Evolutionary conservation across 2,888 invertebrate species (phyloP).

Genomic region (Andrena flavipes): DNA sequence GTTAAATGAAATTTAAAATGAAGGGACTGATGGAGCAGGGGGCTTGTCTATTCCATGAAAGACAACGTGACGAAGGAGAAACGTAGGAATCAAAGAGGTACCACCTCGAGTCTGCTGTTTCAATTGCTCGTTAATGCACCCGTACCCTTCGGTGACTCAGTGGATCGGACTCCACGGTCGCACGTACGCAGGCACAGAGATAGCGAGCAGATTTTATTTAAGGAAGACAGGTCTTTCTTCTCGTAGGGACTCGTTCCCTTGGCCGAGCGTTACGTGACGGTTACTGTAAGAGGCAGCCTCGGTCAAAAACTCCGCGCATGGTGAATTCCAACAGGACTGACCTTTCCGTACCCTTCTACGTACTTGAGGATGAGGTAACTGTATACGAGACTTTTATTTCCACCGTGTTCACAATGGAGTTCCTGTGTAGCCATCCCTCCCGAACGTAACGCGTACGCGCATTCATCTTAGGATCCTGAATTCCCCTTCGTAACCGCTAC

Average conservation of each 20-base stretch:
- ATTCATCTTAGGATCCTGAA: slow-evolving; percentile 28
- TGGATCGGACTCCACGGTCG: slow-evolving; percentile 33
- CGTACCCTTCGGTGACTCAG: slow-evolving; percentile 40
- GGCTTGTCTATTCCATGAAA: neutral
- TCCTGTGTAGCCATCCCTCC: slow-evolving; percentile 22
- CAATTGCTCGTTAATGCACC: slow-evolving; percentile 41
- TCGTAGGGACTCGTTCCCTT: slow-evolving; percentile 44
- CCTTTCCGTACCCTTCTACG: slow-evolving; percentile 56
- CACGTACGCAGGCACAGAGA: slow-evolving; percentile 28
- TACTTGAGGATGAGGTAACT: slow-evolving; percentile 53
- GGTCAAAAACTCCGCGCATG: slow-evolving; percentile 44
- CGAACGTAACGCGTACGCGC: slow-evolving; percentile 8
- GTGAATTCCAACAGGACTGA: slow-evolving; percentile 56
- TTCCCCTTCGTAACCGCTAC: slow-evolving; percentile 9
- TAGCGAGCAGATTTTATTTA: slow-evolving; percentile 54
- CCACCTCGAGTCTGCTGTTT: neutral
- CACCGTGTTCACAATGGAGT: slow-evolving; percentile 52
- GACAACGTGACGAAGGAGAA: neutral
- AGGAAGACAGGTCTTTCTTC: slow-evolving; percentile 55
- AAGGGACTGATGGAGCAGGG: neutral
- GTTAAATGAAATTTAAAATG: neutral
- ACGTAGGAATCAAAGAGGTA: neutral
- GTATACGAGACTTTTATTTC: slow-evolving; percentile 54
- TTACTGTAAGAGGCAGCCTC: slow-evolving; percentile 35
- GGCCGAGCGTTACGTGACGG: slow-evolving; percentile 50